Conservation (phyloP, 2,797 vertebrate genomes). For the Clamator glandarius region DNA sequence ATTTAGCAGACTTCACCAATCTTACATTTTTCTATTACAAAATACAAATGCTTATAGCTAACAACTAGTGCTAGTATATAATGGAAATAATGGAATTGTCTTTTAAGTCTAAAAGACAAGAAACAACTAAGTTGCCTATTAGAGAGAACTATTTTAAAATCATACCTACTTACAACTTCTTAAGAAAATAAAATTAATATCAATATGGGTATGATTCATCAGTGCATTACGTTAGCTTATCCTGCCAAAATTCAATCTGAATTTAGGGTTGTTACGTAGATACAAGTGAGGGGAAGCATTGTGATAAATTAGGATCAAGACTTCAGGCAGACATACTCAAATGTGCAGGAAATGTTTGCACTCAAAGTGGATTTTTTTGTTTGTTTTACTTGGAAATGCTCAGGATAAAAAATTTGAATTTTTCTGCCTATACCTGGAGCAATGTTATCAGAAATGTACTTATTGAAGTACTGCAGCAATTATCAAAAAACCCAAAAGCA, state of each 20-base stretch:
- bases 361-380: neutral
- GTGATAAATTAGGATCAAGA: neutral
- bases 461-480: neutral
- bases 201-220: neutral
- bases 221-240: neutral
- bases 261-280: neutral
- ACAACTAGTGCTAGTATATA: neutral
- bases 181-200: neutral
- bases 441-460: neutral
- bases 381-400: neutral
- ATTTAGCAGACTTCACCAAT: neutral
- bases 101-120: neutral
- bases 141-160: too few relatives aligned
- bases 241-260: neutral
- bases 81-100: neutral
- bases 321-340: neutral
- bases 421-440: neutral
- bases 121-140: neutral
- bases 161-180: neutral
- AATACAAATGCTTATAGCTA: neutral
- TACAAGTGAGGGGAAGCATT: neutral
- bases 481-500: neutral
- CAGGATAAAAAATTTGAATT: neutral
- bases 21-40: neutral
- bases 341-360: neutral